These are phyloP conservation scores for Okamejei kenojei DNA, from an alignment of 2,797 vertebrate species.

Conservation along the genomic window DNA sequence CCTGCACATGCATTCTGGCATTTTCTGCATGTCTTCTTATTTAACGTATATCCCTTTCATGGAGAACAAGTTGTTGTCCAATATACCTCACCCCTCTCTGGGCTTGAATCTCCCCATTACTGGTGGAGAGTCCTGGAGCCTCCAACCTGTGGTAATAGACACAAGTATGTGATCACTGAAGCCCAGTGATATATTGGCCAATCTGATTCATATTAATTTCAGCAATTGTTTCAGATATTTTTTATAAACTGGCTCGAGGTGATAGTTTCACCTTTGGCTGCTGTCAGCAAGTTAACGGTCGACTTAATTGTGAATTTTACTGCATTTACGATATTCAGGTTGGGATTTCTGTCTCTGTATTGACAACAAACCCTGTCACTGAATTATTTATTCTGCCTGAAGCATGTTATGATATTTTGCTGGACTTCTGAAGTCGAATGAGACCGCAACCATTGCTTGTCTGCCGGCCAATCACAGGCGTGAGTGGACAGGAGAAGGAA, in stretches of 20 bases:
- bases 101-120: neutral
- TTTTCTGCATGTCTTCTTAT: no score
- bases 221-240: neutral
- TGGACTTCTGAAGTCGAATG: neutral
- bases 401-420: neutral
- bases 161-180: neutral
- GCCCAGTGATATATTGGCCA: neutral
- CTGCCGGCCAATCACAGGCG: no score
- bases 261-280: neutral
- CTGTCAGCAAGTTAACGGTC: neutral
- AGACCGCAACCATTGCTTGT: neutral
- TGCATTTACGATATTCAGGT: slow-evolving; percentile 7
- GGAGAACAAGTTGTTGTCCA: neutral
- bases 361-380: neutral
- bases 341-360: slow-evolving; percentile 6
- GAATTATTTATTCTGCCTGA: slow-evolving; percentile 22
- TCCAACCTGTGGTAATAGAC: neutral
- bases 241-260: neutral
- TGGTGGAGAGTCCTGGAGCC: no score
- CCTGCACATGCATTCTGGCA: no score
- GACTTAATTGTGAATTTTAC: slow-evolving; percentile 18
- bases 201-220: neutral
- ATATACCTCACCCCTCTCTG: no score
- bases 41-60: neutral
- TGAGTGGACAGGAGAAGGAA: neutral